Conservation (phyloP, 2,113 vertebrate species). For the Emydura subglobosa region DNA sequence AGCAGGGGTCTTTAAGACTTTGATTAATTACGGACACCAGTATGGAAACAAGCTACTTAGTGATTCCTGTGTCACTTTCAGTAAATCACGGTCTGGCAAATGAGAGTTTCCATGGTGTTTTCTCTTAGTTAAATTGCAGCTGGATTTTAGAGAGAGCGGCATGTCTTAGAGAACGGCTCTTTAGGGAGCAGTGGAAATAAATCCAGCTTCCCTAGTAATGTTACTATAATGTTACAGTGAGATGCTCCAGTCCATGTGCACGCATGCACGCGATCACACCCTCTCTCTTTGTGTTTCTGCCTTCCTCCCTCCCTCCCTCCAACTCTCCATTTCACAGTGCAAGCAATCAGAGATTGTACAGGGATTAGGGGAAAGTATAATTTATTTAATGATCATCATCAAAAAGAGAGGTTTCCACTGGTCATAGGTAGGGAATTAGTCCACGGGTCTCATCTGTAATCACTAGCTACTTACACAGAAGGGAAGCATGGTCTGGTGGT, state of each 20-base stretch:
- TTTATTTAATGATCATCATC: conserved; percentile 65
- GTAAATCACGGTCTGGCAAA: conserved; percentile 65
- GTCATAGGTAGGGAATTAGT: conserved; percentile 30
- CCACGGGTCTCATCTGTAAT: conserved; percentile 45
- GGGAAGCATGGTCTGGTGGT: background rate
- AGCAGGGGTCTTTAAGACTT: conserved; percentile 16
- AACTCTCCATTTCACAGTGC: conserved; percentile 17
- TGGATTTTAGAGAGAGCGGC: conserved; percentile 57
- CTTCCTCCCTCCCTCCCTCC: background rate
- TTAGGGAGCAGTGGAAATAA: conserved; percentile 56
- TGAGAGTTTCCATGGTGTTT: conserved; percentile 62
- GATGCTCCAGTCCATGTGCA: background rate
- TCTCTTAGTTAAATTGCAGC: conserved; percentile 66
- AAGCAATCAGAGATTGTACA: conserved; percentile 22
- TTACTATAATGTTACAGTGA: background rate
- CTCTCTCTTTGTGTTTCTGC: background rate
- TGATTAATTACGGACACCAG: conserved; percentile 62
- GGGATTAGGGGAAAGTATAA: conserved; percentile 24
- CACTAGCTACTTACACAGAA: conserved; percentile 2
- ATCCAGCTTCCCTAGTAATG: conserved; percentile 36
- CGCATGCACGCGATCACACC: rapidly evolving
- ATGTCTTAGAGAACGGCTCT: conserved; percentile 52
- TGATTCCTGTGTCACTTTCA: conserved; percentile 62
- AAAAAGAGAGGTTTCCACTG: conserved; percentile 55
- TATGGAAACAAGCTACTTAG: conserved; percentile 52